Base-by-base conservation (phyloP, 2,888 invertebrate species). In the Caenorhabditis sp. region DNA sequence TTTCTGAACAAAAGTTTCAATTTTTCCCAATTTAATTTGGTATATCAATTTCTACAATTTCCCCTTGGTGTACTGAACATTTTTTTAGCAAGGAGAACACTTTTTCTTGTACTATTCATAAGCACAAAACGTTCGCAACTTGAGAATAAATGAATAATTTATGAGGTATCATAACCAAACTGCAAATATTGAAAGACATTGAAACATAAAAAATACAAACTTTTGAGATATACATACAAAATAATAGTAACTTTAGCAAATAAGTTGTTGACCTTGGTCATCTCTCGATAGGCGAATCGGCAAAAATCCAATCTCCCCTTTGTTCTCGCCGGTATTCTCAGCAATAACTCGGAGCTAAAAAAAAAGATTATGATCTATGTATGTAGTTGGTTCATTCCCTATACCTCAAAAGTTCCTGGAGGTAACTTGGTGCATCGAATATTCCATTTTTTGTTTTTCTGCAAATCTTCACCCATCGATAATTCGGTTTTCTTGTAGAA, bases 281-380 rank as follows among this genome's bases (percentile, higher is more conserved):
- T 80, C 80, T 26, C 71, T 43, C 4, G 83, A 69, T 1, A 83
- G 66, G 21, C 83, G 80, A 26, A 82, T 78, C 0, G 83, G 83
- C 25, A 83, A 65, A 65, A 83, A 83, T 5, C 83, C 83, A 31
- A 83, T 75, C 64, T 83, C 83, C 52, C 83, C 83, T 56, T 78
- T 78, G 65, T 83, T 82, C 38, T 79, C 78, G 10, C 80, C 82
- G 23, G 70, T 58, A 50, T 83, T 83, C 63, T 81, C 81, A 12
- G 83, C 83, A 31, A 81, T 82, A 0, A 83, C 83, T 59, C 82
- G 76, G 1, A 83, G 57, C 82, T 83, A 66, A 63, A 80, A 56
- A 49, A 63, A 26, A 8, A 17, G 7, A 3, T 2, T n/a, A 25
- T 7, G 14, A 50, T 56, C 31, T 43, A 27, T n/a, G 0, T 2